Conservation (phyloP, 2,797 vertebrate species). For the Kryptopterus vitreolus region DNA sequence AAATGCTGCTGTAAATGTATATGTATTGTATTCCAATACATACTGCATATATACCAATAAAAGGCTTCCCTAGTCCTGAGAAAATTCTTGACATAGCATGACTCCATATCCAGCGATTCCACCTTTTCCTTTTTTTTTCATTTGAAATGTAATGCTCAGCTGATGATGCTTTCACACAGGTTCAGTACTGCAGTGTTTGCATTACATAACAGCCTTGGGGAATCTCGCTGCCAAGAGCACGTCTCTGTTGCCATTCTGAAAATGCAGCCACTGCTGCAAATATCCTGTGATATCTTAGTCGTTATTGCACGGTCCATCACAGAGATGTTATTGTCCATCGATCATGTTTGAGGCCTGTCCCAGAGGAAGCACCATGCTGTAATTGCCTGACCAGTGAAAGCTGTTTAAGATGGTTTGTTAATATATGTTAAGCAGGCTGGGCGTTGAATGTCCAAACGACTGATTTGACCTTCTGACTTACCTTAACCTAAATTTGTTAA, state of each 20-base stretch:
- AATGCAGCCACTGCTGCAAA: conserved; percentile 19
- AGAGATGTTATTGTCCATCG: conserved; percentile 13
- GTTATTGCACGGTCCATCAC: conserved; percentile 12
- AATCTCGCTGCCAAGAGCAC: neutral
- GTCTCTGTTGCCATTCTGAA: neutral
- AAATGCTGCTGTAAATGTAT: too few species aligned
- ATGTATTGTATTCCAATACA: too few species aligned
- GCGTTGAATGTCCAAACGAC: neutral
- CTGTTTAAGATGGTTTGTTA: neutral
- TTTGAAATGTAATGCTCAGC: neutral
- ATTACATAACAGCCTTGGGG: conserved; percentile 10
- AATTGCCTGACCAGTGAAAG: conserved; percentile 18
- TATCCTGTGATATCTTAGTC: neutral
- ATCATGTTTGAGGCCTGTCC: neutral
- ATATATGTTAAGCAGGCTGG: too few species aligned
- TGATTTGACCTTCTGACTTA: neutral
- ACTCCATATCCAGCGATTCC: neutral
- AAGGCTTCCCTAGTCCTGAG: neutral
- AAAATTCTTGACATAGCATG: neutral
- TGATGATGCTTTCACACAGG: conserved; percentile 1
- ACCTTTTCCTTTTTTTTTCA: too few species aligned
- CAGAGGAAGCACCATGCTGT: neutral
- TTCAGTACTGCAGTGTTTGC: conserved; percentile 9
- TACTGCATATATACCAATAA: neutral
- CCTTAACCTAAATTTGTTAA: too few species aligned